Evolutionary conservation across 2,113 vertebrate genomes (phyloP).

Genomic region (Reinhardtius hippoglossoides): DNA sequence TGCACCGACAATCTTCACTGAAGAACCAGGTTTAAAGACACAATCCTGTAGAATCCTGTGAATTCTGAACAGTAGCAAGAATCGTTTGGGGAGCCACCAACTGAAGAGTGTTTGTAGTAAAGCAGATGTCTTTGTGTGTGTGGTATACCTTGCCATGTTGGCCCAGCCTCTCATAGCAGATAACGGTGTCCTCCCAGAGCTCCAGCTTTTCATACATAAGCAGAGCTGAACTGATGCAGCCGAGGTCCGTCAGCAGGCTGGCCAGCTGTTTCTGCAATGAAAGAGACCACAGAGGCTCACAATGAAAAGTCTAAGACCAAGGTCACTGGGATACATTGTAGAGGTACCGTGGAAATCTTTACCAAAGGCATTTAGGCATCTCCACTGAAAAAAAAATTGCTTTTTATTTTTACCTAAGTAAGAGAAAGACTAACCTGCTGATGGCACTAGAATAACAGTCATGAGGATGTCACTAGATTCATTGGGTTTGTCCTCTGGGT

Average conservation of each 20-base stretch:
- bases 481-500: not conserved
- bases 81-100: no score
- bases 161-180: slow-evolving; percentile 93
- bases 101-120: not conserved
- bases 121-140: not conserved
- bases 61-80: no score
- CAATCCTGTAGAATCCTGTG: no score
- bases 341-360: no score
- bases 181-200: slow-evolving; percentile 96
- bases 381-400: not conserved
- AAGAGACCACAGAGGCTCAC: not conserved
- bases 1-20: no score
- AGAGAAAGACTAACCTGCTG: no score
- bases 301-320: not conserved
- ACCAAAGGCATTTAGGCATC: not conserved
- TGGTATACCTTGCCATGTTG: slow-evolving; percentile 92
- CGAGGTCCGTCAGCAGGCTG: slow-evolving; percentile 89
- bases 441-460: not conserved
- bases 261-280: slow-evolving; percentile 90
- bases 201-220: slow-evolving; percentile 92
- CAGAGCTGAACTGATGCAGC: slow-evolving; percentile 91
- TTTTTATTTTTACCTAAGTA: no score
- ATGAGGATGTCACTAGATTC: not conserved
- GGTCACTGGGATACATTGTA: not conserved
- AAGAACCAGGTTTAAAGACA: no score